A percentile compares a stretch with the other conserved stretches of the same genome.
These are phyloP conservation scores for Dromas ardeola DNA, from an alignment of 2,113 vertebrate genomes.

Conservation along the genomic window DNA sequence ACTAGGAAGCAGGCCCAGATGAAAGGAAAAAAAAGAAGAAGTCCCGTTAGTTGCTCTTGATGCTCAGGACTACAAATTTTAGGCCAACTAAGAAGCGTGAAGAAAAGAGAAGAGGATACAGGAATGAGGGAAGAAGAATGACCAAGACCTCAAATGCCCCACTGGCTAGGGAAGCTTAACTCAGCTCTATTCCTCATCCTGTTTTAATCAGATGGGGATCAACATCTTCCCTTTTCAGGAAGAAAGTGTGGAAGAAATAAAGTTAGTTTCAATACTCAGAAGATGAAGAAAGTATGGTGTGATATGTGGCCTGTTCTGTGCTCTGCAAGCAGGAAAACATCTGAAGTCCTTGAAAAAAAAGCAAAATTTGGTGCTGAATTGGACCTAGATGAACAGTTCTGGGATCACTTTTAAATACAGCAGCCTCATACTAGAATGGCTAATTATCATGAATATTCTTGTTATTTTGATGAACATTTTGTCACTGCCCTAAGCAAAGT, in stretches of 20 bases:
- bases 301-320: not conserved
- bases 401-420: not conserved
- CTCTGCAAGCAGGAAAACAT: not conserved
- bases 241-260: not conserved
- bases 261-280: not conserved
- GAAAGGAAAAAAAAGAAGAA: not conserved
- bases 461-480: not conserved
- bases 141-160: not conserved
- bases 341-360: not conserved
- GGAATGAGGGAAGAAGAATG: not conserved
- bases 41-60: not conserved
- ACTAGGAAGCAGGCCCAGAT: not conserved
- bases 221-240: not conserved
- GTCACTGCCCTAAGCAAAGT: not conserved
- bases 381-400: not conserved
- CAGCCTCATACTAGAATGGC: not conserved
- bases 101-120: not conserved
- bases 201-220: not conserved
- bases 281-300: not conserved
- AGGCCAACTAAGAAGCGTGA: not conserved
- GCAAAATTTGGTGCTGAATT: not conserved
- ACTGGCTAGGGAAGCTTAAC: not conserved
- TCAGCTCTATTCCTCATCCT: not conserved
- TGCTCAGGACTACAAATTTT: not conserved
- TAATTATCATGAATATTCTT: not conserved